Conservation (phyloP, 92 coral and sea anemone species). For the Micromussa lordhowensis region DNA sequence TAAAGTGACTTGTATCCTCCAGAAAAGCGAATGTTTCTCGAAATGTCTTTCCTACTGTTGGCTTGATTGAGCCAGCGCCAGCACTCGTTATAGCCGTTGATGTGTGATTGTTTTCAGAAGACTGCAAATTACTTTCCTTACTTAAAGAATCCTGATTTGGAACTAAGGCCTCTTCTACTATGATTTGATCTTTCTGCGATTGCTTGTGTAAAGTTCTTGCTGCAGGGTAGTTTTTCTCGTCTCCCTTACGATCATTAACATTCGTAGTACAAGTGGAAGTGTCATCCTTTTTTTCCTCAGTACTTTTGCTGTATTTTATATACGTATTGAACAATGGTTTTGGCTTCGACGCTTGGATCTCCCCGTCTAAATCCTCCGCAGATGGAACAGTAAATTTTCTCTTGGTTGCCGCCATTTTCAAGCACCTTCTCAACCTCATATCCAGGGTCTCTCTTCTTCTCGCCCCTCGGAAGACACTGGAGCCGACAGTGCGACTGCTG, state of each 20-base stretch:
- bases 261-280: background rate
- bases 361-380: constrained; percentile 80
- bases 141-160: background rate
- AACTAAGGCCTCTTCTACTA: background rate
- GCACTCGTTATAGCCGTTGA: background rate
- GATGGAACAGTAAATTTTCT: constrained; percentile 78
- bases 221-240: background rate
- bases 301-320: constrained; percentile 8
- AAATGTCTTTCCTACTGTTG: constrained; percentile 76
- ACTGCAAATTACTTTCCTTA: background rate
- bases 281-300: constrained; percentile 15
- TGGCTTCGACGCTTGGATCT: constrained; percentile 32
- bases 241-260: background rate
- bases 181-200: background rate
- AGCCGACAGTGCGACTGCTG: constrained; percentile 1
- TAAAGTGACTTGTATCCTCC: constrained; percentile 84
- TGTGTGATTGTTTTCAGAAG: background rate
- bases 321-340: constrained; percentile 55
- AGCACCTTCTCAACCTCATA: no score
- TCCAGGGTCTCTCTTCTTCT: no score
- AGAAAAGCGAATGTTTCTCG: constrained; percentile 96
- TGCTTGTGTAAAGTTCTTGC: background rate
- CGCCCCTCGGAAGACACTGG: constrained; percentile 14
- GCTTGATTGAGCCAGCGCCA: background rate
- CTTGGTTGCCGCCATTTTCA: constrained; percentile 78